A percentile compares a stretch with the other conserved stretches of the same genome.
These are phyloP conservation scores for Turdus rufiventris DNA, from an alignment of 2,113 vertebrate species.

Conservation along the genomic window DNA sequence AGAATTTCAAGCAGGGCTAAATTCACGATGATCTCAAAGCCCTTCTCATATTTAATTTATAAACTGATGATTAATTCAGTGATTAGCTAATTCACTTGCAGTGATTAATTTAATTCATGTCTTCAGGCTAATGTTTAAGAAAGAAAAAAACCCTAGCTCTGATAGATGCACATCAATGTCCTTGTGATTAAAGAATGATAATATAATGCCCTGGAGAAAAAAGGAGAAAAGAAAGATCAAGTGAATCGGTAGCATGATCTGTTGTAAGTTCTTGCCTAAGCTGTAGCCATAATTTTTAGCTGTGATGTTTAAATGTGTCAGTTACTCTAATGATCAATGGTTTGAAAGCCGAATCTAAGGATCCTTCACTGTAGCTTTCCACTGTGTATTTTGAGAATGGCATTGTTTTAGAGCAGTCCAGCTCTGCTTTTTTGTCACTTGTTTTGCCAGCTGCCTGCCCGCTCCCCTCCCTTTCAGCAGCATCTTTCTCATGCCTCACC, in stretches of 20 bases:
- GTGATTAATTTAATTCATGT: constrained; percentile 49
- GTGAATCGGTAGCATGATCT: not conserved
- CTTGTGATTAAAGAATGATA: constrained; percentile 27
- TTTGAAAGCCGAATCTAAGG: constrained; percentile 76
- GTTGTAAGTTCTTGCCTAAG: not conserved
- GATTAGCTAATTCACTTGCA: constrained; percentile 33
- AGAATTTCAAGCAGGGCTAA: not conserved
- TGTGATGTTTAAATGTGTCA: constrained; percentile 77
- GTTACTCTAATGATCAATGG: constrained; percentile 76
- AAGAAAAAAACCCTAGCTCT: not conserved
- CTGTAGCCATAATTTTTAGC: constrained; percentile 35
- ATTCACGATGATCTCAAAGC: not conserved
- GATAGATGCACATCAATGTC: constrained; percentile 15
- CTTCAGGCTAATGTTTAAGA: constrained; percentile 41
- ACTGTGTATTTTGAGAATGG: constrained; percentile 81
- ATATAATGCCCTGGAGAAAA: constrained; percentile 38
- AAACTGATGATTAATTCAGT: constrained; percentile 50
- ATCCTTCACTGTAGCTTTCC: constrained; percentile 81
- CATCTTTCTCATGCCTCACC: not conserved
- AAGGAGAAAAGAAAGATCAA: constrained; percentile 24
- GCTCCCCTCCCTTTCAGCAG: not conserved
- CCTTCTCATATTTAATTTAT: constrained; percentile 54
- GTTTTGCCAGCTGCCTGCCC: not conserved
- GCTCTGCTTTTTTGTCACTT: not conserved
- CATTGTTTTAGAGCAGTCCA: not conserved